Percentiles rank a stretch among this genome's conserved stretches.
phyloP scores from a whole-genome alignment of 2,113 vertebrate genomes.

The western clawed frog (Xenopus tropicalis) region UCB_Xtro_10.0 CM004448.2:104340501-104341000 shows the following conservation, averaged over 20 bases:
- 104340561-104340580: slow-evolving; percentile 89
- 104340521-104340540: slow-evolving; percentile 92
- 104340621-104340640: too few species aligned
- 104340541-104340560: slow-evolving; percentile 94
- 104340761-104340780: slow-evolving; percentile 74
- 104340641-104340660: too few species aligned
- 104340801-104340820: slow-evolving; percentile 90
- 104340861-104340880: too few species aligned
- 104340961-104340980: too few species aligned
- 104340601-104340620: too few species aligned
- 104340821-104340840: slow-evolving; percentile 80
- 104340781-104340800: slow-evolving; percentile 97
- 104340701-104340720: slow-evolving; percentile 32
- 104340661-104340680: too few species aligned
- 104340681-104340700: too few species aligned
- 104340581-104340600: slow-evolving; percentile 26
- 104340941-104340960: too few species aligned
- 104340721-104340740: slow-evolving; percentile 43
- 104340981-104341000: too few species aligned
- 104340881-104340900: background rate
- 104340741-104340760: slow-evolving; percentile 94
- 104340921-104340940: too few species aligned
- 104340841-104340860: slow-evolving; percentile 84
- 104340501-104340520: slow-evolving; percentile 94
- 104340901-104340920: too few species aligned